phyloP scores from a whole-genome alignment of 1,140 invertebrate species.

The Lineus longissimus region DNA sequence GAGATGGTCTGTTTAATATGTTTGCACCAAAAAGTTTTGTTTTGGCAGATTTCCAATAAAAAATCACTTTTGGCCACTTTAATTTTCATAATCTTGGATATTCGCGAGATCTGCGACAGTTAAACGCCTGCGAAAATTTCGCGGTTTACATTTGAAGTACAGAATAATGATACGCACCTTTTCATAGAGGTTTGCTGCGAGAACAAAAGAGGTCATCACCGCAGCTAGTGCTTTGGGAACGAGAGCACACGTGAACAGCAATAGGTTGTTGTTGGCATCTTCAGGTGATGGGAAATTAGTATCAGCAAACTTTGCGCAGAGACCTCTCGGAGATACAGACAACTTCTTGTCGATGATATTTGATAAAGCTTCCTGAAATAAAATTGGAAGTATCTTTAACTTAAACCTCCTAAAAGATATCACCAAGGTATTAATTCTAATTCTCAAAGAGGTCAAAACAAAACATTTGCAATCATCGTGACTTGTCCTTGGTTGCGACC shows the following conservation, averaged over 20 bases:
- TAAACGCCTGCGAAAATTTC: too few relatives aligned
- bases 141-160: too few relatives aligned
- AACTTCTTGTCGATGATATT: conserved; percentile 16
- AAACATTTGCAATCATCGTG: too few relatives aligned
- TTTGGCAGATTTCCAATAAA: too few relatives aligned
- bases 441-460: too few relatives aligned
- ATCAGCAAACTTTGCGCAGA: conserved; percentile 9
- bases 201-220: conserved; percentile 27
- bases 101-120: too few relatives aligned
- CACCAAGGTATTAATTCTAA: too few relatives aligned
- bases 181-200: conserved; percentile 16
- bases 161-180: conserved; percentile 15
- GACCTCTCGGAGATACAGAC: not conserved
- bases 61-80: too few relatives aligned
- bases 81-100: too few relatives aligned
- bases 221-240: conserved; percentile 34
- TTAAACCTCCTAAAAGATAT: not conserved
- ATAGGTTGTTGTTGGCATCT: conserved; percentile 29
- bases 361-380: conserved; percentile 22
- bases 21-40: too few relatives aligned
- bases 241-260: conserved; percentile 34
- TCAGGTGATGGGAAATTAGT: not conserved
- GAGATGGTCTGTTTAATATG: not conserved
- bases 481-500: too few relatives aligned
- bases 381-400: not conserved